Base-by-base conservation (phyloP, 2,888 invertebrate species). In the Brachypterus glaber region DNA sequence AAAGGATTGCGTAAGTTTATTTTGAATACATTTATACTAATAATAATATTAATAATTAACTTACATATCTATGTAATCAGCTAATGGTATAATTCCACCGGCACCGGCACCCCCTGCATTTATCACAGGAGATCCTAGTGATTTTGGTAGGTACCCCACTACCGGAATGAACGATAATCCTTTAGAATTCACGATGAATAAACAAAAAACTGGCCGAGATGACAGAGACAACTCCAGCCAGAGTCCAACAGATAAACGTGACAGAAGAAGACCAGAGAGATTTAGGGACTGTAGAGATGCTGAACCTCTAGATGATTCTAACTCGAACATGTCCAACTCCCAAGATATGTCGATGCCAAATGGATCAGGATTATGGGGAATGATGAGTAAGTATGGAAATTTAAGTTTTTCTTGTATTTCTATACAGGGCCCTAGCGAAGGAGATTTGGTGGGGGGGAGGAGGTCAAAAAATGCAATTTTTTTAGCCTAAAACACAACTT, bases 111-210 rank as follows among this genome's bases (percentile, higher is more conserved):
- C 13, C 9, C 12, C 27, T 11, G 27, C 11, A 4, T 27, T 27
- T 11, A 11, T 27, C 12, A 27, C 11, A 4, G 30, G 42, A 17
- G 47, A 47, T 33, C 45, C 47, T 5, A 41, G 21, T 24, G 44
- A 45, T 12, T 46, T 46, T 16, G 30, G 38, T 4, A 33, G 50
- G 15, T 50, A 48, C 27, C 39, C 46, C 15, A 40, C 45, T 5
- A 45, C 46, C 17, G 48, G 71, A 1, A 67, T 74, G 57, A 76
- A 74, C 47, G 76, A 77, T 52, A 69, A 68, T 14, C 77, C 78
- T 1, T 57, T 78, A 31, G 76, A 78, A 51, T 79, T 79, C 56
- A 76, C 74, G 49, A 69, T 67, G 25, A 73, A 69, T 48, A 77
- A 76, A 54, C 72, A 71, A 58, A 76, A 72, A 54, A 73, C 71